Percentiles rank a stretch among this genome's conserved stretches.
Conservation (phyloP, 1,140 invertebrate species). For the Saccostrea cuccullata region DNA sequence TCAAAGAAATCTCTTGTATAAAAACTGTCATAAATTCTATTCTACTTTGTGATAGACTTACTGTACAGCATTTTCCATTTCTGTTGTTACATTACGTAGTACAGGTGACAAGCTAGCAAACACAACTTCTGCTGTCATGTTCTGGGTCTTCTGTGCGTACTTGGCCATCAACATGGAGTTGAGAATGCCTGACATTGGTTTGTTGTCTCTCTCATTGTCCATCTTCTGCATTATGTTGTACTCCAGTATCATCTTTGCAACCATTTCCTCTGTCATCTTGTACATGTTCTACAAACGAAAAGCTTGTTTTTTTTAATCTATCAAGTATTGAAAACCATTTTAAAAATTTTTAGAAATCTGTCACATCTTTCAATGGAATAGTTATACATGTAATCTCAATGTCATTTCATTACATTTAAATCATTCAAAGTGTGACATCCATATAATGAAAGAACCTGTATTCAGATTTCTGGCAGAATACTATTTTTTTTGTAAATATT, state of each 20-base stretch:
- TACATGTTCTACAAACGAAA: not conserved
- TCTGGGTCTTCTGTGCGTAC: not conserved
- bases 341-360: no score
- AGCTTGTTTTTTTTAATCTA: no score
- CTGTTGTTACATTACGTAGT: not conserved
- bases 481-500: no score
- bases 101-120: not conserved
- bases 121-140: not conserved
- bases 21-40: not conserved
- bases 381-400: no score
- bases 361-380: no score
- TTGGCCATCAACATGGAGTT: not conserved
- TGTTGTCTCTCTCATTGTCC: not conserved
- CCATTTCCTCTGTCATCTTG: slow-evolving; percentile 10
- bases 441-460: no score
- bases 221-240: not conserved
- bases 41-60: not conserved
- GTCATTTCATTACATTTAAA: no score
- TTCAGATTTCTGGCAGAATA: no score
- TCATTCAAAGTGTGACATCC: no score
- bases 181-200: slow-evolving; percentile 5
- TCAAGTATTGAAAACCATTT: no score
- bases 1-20: no score
- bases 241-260: slow-evolving; percentile 16
- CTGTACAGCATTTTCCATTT: not conserved